Conservation (phyloP, 2,888 invertebrate species). For the Drosophila tripunctata region DNA sequence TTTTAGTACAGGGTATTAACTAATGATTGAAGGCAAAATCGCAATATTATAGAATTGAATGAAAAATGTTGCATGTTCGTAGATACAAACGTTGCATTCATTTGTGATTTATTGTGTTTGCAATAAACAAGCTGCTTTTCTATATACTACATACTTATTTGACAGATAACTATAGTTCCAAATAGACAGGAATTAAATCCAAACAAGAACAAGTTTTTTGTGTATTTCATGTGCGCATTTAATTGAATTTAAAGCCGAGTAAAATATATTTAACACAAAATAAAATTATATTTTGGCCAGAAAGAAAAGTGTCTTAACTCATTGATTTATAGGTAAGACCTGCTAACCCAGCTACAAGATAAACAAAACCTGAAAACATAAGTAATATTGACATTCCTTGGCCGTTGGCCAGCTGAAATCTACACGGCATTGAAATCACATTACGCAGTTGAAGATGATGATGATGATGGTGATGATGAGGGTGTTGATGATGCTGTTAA, state of each 20-base stretch:
- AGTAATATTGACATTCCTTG: conserved; percentile 61
- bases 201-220: neutral
- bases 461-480: neutral
- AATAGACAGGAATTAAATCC: neutral
- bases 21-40: neutral
- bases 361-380: conserved; percentile 38
- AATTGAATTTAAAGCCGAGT: neutral
- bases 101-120: neutral
- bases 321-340: conserved; percentile 45
- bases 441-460: conserved; percentile 31
- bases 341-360: conserved; percentile 29
- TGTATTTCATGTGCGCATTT: neutral
- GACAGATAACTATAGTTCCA: conserved; percentile 3
- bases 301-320: conserved; percentile 1
- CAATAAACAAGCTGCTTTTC: conserved; percentile 2
- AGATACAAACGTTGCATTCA: neutral
- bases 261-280: neutral
- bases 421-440: conserved; percentile 66
- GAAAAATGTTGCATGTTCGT: conserved; percentile 6
- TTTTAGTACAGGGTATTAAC: neutral
- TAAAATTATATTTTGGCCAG: neutral
- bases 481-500: too few relatives aligned
- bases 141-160: neutral
- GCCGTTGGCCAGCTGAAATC: conserved; percentile 53
- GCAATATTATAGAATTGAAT: neutral